These are phyloP conservation scores for Aleiodes alternator DNA, from an alignment of 2,888 invertebrate species.

Conservation along the genomic window DNA sequence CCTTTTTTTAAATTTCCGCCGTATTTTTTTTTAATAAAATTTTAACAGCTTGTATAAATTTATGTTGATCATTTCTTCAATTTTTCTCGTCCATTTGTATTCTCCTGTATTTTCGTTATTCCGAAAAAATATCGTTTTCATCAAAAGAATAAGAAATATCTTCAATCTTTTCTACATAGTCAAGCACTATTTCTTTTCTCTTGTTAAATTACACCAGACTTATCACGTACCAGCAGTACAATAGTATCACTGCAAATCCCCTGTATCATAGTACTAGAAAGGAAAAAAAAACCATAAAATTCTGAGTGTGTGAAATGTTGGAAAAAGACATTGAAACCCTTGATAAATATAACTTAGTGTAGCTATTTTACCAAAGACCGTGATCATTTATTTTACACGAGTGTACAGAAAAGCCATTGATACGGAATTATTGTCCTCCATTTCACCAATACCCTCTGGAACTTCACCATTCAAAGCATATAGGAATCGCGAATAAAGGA, in stretches of 20 bases:
- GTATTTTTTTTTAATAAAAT: too few relatives aligned
- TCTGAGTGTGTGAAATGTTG: slow-evolving; percentile 48
- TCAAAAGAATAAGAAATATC: too few relatives aligned
- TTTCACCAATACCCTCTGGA: not conserved
- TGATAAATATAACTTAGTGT: slow-evolving; percentile 51
- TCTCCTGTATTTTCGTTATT: too few relatives aligned
- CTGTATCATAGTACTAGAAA: slow-evolving; percentile 23
- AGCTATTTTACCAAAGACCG: slow-evolving; percentile 41
- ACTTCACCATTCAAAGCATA: not conserved
- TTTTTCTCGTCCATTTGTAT: too few relatives aligned
- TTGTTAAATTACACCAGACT: slow-evolving; percentile 17
- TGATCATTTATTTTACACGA: slow-evolving; percentile 47
- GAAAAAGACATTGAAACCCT: slow-evolving; percentile 48
- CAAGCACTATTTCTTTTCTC: too few relatives aligned
- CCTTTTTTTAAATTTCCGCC: too few relatives aligned
- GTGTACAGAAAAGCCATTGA: slow-evolving; percentile 42
- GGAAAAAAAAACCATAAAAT: slow-evolving; percentile 37
- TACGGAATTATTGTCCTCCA: not conserved
- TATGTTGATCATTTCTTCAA: too few relatives aligned
- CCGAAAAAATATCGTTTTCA: too few relatives aligned
- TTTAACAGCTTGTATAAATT: too few relatives aligned
- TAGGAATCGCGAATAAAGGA: slow-evolving; percentile 11
- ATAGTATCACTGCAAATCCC: slow-evolving; percentile 12
- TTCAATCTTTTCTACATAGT: too few relatives aligned
- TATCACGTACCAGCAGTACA: slow-evolving; percentile 18